phyloP scores from a whole-genome alignment of 92 coral and sea anemone species.

The Zoanthus gigantus region DNA sequence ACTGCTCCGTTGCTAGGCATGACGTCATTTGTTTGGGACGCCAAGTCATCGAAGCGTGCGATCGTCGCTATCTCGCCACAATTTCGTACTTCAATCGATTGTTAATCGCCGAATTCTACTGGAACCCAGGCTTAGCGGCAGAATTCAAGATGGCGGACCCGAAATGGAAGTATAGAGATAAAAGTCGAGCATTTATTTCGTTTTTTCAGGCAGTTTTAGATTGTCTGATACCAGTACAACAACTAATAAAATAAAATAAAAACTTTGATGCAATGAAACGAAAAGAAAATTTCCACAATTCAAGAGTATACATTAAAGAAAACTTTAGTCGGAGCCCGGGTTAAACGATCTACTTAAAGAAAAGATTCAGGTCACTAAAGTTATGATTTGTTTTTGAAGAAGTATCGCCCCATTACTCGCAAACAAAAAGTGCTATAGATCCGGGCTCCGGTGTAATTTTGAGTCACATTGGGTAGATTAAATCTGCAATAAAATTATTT shows the following conservation, averaged over 20 bases:
- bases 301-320: conserved; percentile 14
- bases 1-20: conserved; percentile 30
- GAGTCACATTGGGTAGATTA: conserved; percentile 22
- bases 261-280: conserved; percentile 15
- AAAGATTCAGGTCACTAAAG: conserved; percentile 17
- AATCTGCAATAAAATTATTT: conserved; percentile 12
- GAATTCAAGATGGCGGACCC: conserved; percentile 14
- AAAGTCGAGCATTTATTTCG: conserved; percentile 28
- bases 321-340: conserved; percentile 36
- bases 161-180: conserved; percentile 21
- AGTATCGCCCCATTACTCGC: not conserved
- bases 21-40: conserved; percentile 43
- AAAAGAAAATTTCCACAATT: conserved; percentile 19
- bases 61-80: not conserved
- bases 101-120: conserved; percentile 34
- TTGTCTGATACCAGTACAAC: conserved; percentile 19
- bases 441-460: conserved; percentile 10
- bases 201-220: conserved; percentile 18
- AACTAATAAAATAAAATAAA: not conserved
- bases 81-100: conserved; percentile 29
- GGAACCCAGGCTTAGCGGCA: conserved; percentile 4
- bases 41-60: conserved; percentile 25
- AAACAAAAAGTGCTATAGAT: not conserved
- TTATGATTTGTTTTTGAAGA: conserved; percentile 9
- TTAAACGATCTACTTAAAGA: conserved; percentile 1